A percentile compares a stretch with the other conserved stretches of the same genome.
phyloP scores from a whole-genome alignment of 2,797 vertebrate species.

The Schizopygopsis malacanthus region DNA sequence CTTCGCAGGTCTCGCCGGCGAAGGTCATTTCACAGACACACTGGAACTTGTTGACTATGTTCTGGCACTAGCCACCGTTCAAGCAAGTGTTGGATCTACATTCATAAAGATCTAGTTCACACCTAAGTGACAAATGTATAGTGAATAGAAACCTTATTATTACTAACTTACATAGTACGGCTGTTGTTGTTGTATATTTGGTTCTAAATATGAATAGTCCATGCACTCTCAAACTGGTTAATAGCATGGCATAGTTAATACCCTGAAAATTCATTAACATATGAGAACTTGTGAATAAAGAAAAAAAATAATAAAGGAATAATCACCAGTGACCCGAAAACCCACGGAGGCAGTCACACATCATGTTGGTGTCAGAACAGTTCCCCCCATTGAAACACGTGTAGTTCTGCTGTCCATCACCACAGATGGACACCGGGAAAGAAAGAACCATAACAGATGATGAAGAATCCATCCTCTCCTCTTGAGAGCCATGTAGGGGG shows the following conservation, averaged over 20 bases:
- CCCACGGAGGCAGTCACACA: slow-evolving; percentile 81
- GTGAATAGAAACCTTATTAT: neutral
- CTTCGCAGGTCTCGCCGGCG: slow-evolving; percentile 85
- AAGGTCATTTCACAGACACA: slow-evolving; percentile 88
- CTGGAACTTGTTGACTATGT: slow-evolving; percentile 83
- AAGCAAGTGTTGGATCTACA: slow-evolving; percentile 88
- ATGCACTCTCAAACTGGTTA: neutral
- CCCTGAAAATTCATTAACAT: neutral
- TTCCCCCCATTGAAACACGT: slow-evolving; percentile 91
- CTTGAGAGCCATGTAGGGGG: slow-evolving; percentile 28
- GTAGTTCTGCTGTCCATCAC: slow-evolving; percentile 83
- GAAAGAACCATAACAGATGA: slow-evolving; percentile 47
- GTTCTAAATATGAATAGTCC: neutral
- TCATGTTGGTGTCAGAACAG: slow-evolving; percentile 79
- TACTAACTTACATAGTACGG: neutral
- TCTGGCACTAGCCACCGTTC: slow-evolving; percentile 88
- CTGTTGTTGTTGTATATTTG: neutral
- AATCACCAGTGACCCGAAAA: slow-evolving; percentile 87
- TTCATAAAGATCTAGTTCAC: slow-evolving; percentile 88
- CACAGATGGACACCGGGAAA: slow-evolving; percentile 84
- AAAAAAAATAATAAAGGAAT: neutral
- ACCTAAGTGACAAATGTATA: slow-evolving; percentile 72
- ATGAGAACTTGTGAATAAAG: slow-evolving; percentile 12
- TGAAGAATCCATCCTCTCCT: slow-evolving; percentile 29
- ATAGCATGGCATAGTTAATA: neutral